Evolutionary conservation across 2,113 vertebrate species (phyloP).

Genomic region (Epinephelus cyanopodus): DNA sequence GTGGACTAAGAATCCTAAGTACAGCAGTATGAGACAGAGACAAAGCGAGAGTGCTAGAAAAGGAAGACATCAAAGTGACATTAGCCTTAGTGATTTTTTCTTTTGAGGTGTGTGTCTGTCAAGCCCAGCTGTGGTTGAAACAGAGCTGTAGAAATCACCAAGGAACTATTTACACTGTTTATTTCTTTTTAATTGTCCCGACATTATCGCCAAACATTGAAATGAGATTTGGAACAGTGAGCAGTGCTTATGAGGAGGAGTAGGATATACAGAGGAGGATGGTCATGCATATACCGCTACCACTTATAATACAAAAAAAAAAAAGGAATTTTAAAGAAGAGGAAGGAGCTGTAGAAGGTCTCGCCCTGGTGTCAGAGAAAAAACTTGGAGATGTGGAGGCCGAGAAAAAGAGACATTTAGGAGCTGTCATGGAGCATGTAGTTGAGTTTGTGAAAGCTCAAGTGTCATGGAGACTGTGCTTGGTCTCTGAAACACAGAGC

Average conservation of each 20-base stretch:
- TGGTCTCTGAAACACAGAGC: constrained; percentile 64
- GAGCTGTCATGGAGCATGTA: constrained; percentile 64
- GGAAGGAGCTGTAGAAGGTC: constrained; percentile 11
- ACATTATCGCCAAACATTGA: constrained; percentile 47
- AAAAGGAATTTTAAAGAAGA: constrained; percentile 9
- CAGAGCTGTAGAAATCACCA: constrained; percentile 45
- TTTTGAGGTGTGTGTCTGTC: constrained; percentile 61
- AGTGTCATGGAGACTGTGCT: constrained; percentile 67
- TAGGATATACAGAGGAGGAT: neutral
- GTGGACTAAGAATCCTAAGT: constrained; percentile 59
- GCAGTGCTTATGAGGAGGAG: neutral
- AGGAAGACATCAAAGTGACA: constrained; percentile 77
- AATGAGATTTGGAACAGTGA: constrained; percentile 14
- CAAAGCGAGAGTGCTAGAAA: constrained; percentile 38
- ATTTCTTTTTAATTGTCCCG: constrained; percentile 31
- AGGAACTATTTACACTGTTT: constrained; percentile 48
- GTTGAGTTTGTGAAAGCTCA: constrained; percentile 71
- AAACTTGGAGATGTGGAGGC: neutral
- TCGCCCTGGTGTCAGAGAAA: constrained; percentile 6
- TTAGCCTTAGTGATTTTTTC: constrained; percentile 61
- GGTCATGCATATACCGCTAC: constrained; percentile 3
- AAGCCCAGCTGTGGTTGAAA: constrained; percentile 52
- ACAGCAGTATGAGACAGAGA: constrained; percentile 35
- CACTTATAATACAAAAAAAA: neutral
- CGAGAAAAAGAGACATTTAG: constrained; percentile 66